phyloP scores from a whole-genome alignment of 2,888 invertebrate species.

The Polydrusus tereticollis region DNA sequence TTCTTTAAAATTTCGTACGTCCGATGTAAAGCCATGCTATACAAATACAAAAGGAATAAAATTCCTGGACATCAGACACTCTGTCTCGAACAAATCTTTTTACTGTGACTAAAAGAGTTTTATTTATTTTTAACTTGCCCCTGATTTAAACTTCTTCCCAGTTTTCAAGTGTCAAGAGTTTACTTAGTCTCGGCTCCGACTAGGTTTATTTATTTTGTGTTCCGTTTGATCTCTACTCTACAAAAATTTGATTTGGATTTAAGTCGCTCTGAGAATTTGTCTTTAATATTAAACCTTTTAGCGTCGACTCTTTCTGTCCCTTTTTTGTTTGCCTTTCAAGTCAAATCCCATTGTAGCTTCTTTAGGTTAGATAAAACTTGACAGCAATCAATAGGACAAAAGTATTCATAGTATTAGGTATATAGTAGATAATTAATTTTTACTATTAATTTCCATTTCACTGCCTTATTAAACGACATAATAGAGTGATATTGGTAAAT shows the following conservation, averaged over 20 bases:
- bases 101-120: neutral
- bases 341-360: neutral
- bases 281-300: slow-evolving; percentile 1
- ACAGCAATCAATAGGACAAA: neutral
- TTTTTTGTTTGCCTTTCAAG: neutral
- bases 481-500: too few relatives aligned
- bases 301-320: neutral
- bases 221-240: slow-evolving; percentile 6
- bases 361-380: too few relatives aligned
- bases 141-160: slow-evolving; percentile 15
- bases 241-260: neutral
- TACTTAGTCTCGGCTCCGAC: slow-evolving; percentile 12
- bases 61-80: neutral
- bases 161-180: slow-evolving; percentile 9
- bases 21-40: neutral
- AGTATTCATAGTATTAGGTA: too few relatives aligned
- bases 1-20: neutral
- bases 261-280: neutral
- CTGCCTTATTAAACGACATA: too few relatives aligned
- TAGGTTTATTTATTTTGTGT: slow-evolving; percentile 18
- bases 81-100: neutral
- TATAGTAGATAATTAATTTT: too few relatives aligned
- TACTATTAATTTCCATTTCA: too few relatives aligned
- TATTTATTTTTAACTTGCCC: neutral
- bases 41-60: neutral